These are phyloP conservation scores for Bhutanitis thaidina DNA, from an alignment of 2,888 invertebrate genomes.

Conservation along the genomic window DNA sequence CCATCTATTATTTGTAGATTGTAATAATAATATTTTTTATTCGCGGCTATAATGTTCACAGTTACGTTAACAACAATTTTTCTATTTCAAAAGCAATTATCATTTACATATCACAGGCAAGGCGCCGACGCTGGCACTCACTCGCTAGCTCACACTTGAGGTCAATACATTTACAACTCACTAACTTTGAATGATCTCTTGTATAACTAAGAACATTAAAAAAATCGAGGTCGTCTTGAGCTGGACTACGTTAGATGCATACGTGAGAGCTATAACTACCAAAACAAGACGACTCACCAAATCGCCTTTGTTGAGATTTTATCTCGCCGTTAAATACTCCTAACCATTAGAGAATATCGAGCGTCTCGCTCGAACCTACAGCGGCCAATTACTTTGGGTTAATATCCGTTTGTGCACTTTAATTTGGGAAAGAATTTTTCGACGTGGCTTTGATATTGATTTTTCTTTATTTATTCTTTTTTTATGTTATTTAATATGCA, in stretches of 20 bases:
- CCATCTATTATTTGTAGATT: background rate
- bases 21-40: slow-evolving; percentile 1
- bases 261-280: slow-evolving; percentile 66
- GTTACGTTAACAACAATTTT: slow-evolving; percentile 71
- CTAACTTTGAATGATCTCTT: slow-evolving; percentile 49
- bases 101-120: slow-evolving; percentile 77
- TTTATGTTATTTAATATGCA: no score
- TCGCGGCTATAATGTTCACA: slow-evolving; percentile 33
- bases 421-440: slow-evolving; percentile 33
- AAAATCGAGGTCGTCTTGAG: slow-evolving; percentile 36
- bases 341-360: slow-evolving; percentile 72
- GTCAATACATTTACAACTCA: slow-evolving; percentile 71
- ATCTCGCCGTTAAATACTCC: slow-evolving; percentile 77
- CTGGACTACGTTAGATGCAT: slow-evolving; percentile 57
- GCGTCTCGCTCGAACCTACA: slow-evolving; percentile 64
- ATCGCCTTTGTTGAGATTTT: slow-evolving; percentile 79
- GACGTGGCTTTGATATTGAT: no score
- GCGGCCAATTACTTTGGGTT: slow-evolving; percentile 56
- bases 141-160: slow-evolving; percentile 68
- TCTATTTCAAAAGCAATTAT: slow-evolving; percentile 76
- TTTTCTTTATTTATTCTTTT: no score
- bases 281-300: slow-evolving; percentile 77
- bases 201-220: slow-evolving; percentile 33
- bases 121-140: slow-evolving; percentile 54
- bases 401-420: slow-evolving; percentile 55